phyloP scores from a whole-genome alignment of 35 echinoderm and acorn worm species.

The Apostichopus parvimensis region DNA sequence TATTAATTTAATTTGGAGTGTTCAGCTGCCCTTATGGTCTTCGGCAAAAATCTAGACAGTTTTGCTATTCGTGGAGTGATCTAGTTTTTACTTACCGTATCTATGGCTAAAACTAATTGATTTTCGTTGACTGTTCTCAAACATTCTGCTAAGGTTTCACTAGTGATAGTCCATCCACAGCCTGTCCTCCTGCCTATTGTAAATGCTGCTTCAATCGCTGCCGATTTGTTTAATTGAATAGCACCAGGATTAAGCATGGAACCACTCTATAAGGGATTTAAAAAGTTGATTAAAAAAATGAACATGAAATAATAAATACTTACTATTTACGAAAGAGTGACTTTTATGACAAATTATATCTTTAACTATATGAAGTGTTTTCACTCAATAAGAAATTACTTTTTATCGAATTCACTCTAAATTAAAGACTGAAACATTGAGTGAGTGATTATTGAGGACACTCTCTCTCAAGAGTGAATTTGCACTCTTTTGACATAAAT shows the following conservation, averaged over 20 bases:
- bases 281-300: neutral
- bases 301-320: neutral
- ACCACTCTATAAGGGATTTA: neutral
- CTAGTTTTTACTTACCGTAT: neutral
- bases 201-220: neutral
- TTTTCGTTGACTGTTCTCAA: slow-evolving; percentile 11
- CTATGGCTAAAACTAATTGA: neutral
- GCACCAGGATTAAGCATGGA: slow-evolving; percentile 34
- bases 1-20: neutral
- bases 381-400: too few relatives aligned
- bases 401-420: too few relatives aligned
- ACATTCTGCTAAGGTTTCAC: slow-evolving; percentile 32
- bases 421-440: too few relatives aligned
- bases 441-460: too few relatives aligned
- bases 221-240: neutral
- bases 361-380: too few relatives aligned
- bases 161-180: neutral
- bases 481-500: too few relatives aligned
- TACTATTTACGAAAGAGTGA: too few relatives aligned
- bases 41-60: too few relatives aligned
- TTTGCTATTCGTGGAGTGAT: neutral
- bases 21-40: neutral
- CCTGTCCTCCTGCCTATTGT: neutral
- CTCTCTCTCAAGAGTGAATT: too few relatives aligned
- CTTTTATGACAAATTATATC: too few relatives aligned